Base-by-base conservation (phyloP, 2,888 invertebrate genomes). In the Eucera pruinosa region DNA sequence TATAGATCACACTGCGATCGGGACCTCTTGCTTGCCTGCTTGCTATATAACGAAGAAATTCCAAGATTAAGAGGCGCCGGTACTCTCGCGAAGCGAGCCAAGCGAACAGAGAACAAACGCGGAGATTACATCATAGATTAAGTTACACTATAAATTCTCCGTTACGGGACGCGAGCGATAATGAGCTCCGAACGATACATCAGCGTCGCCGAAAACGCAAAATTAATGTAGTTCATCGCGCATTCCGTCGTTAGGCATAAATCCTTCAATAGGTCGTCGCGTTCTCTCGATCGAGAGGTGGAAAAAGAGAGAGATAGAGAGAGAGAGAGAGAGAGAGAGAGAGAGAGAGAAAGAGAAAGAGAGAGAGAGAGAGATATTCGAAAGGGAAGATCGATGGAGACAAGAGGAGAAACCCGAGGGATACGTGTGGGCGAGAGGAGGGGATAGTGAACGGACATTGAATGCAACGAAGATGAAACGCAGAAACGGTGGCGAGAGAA, bases 1-100 rank as follows among this genome's bases (percentile, higher is more conserved):
- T 72, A 77, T 68, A 68, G 82, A 83, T 81, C 64, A 82, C 71
- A n/a, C n/a, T n/a, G n/a, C 72, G 72, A 78, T 83, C 78, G 80
- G 69, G 15, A 30, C n/a, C n/a, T n/a, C n/a, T n/a, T n/a, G n/a
- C n/a, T n/a, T n/a, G n/a, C 30, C 18, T 15, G 41, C 72, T 45
- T 66, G 80, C 88, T 85, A 86, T 88, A 86, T 87, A 88, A 87
- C 86, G 85, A 89, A 86, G 84, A 81, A 85, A 82, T 87, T 83
- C 81, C 76, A 50, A 72, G 83, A 83, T 83, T 83, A 83, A 83
- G 83, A 83, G 81, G 76, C 83, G 79, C 79, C 82, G 80, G 69
- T 68, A 60, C 43, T 27, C 43, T n/a, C 27, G 43, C 58, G 30
- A 33, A 36, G 30, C 48, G 45, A 60, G 23, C 18, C 43, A 48